These are phyloP conservation scores for Subanguina moxae DNA, from an alignment of 1,140 invertebrate species.

Conservation along the genomic window DNA sequence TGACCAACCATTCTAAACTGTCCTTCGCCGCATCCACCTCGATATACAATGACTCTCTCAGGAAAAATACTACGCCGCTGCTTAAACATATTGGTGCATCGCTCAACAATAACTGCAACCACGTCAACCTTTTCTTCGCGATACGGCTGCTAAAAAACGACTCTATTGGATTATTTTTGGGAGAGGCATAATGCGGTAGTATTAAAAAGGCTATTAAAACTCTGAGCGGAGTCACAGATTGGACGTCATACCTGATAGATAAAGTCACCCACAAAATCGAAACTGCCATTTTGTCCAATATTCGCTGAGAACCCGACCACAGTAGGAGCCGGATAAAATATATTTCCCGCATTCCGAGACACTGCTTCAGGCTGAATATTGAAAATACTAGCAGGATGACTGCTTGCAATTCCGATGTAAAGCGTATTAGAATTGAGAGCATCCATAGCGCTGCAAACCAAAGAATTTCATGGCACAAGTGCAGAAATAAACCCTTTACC, in stretches of 20 bases:
- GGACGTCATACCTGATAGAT: constrained; percentile 23
- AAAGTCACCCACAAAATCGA: constrained; percentile 31
- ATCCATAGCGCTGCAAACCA: not conserved
- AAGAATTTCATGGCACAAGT: not conserved
- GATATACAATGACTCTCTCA: constrained; percentile 27
- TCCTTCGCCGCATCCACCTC: constrained; percentile 35
- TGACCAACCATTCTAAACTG: constrained; percentile 29
- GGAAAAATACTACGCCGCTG: constrained; percentile 6
- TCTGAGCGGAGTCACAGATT: too few species aligned
- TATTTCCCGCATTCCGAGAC: not conserved
- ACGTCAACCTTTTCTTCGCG: constrained; percentile 38
- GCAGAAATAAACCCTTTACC: not conserved
- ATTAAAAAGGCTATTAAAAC: too few species aligned
- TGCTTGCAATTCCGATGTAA: constrained; percentile 17
- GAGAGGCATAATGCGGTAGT: too few species aligned
- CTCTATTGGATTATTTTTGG: too few species aligned
- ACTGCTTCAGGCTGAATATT: constrained; percentile 1
- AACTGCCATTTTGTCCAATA: constrained; percentile 17
- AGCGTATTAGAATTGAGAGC: not conserved
- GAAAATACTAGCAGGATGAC: constrained; percentile 22
- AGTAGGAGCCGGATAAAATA: constrained; percentile 4
- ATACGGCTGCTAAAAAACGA: constrained; percentile 13
- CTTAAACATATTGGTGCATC: constrained; percentile 17
- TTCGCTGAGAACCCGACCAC: constrained; percentile 30
- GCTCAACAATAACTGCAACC: constrained; percentile 17